Evolutionary conservation across 1,140 invertebrate species (phyloP), one percentile per base, ranked within the genome.

Genomic region (Drosophila virilis): DNA sequence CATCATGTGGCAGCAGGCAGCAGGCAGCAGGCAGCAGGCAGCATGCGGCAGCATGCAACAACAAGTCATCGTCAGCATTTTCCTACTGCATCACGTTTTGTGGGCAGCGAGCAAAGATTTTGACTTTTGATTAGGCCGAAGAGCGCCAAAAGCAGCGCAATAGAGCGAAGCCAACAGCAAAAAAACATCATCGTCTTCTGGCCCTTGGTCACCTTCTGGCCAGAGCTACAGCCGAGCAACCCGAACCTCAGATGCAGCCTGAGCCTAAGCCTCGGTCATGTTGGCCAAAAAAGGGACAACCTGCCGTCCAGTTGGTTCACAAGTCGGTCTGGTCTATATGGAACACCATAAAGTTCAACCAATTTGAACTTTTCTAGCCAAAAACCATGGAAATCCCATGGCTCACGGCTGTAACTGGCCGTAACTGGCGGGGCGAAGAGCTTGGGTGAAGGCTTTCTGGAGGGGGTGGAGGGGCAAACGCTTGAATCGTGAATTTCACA

Each of bases 61-160:
- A 74, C 79, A 75, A 82, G 80, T 75, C 82, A 80, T 78, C 81
- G 78, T 85, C 82, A 75, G 77, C 84, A 77, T 79, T 84, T 59
- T 74, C 77, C 84, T 88, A 88, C 84, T 89, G 85, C 84, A 88
- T 88, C 84, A 88, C 84, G 84, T 88, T 88, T 88, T 89, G 61
- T 64, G 76, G 84, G 79, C 74, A 80, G 81, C 77, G 62, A 67
- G 64, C 68, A 71, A 64, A 88, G 84, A 88, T 88, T 84, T 88
- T 89, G 84, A 84, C 84, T 88, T 88, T 88, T 88, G 84, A 88
- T 88, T 89, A 60, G 65, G 52, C 43, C 43, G 12, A 80, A 80
- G 71, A 78, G 69, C 58, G 57, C 57, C 57, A 59, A 59, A 59
- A 66, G 32, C 62, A 54, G 46, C 61, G 17, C 48, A 57, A 40